Conservation (phyloP, 2,113 vertebrate genomes). For the Patagioenas fasciata region DNA sequence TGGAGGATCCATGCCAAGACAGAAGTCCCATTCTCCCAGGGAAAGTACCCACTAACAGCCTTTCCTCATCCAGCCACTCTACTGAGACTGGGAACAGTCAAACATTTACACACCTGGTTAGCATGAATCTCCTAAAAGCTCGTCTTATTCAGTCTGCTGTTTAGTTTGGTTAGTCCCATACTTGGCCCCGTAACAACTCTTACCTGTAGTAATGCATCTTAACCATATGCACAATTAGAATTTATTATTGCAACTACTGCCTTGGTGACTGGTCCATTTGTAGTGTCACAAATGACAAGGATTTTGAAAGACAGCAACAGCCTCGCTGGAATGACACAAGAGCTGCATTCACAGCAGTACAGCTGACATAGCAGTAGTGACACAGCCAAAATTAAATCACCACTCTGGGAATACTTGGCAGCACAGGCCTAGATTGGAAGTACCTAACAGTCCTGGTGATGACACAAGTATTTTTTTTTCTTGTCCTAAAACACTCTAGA, state of each 20-base stretch:
- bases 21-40: background rate
- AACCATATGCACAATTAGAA: rapidly evolving
- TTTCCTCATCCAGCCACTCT: background rate
- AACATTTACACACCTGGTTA: background rate
- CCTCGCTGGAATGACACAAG: background rate
- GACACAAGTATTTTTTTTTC: background rate
- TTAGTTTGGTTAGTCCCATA: background rate
- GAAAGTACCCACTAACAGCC: background rate
- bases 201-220: background rate
- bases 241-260: background rate
- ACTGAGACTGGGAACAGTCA: background rate
- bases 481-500: background rate
- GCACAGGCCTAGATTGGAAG: background rate
- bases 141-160: background rate
- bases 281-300: background rate
- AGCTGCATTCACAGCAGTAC: background rate
- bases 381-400: constrained; percentile 38
- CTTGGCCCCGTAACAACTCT: background rate
- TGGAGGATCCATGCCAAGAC: background rate
- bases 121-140: background rate
- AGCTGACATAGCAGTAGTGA: constrained; percentile 35
- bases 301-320: constrained; percentile 62
- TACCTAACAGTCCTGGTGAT: background rate
- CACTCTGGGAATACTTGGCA: background rate
- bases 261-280: background rate